These are phyloP conservation scores for Plutella xylostella DNA, from an alignment of 2,888 invertebrate species.

Conservation along the genomic window DNA sequence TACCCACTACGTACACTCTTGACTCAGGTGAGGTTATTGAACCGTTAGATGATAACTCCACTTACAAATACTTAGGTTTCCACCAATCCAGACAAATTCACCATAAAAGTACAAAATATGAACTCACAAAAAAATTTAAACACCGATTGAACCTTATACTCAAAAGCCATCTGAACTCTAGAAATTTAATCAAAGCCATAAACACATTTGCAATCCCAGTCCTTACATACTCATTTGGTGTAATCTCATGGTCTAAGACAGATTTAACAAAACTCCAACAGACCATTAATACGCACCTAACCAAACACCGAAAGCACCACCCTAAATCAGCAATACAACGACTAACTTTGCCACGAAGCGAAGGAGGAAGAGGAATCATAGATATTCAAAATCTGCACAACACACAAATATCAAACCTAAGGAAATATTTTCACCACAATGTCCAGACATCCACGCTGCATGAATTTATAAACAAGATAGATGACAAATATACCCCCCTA, in stretches of 20 bases:
- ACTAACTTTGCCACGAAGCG: constrained; percentile 13
- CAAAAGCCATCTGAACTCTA: constrained; percentile 12
- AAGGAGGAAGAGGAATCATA: constrained; percentile 15
- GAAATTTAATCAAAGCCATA: constrained; percentile 15
- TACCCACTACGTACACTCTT: constrained; percentile 11
- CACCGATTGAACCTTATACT: constrained; percentile 11
- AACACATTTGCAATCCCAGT: constrained; percentile 19
- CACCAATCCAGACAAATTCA: constrained; percentile 12
- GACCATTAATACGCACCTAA: constrained; percentile 12
- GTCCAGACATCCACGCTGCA: neutral
- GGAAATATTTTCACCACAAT: neutral
- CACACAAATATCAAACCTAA: neutral
- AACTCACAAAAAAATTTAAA: constrained; percentile 9
- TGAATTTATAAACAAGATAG: neutral
- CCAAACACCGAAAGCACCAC: constrained; percentile 18
- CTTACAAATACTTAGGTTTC: constrained; percentile 17
- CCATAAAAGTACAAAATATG: constrained; percentile 11
- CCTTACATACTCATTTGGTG: constrained; percentile 20
- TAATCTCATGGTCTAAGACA: constrained; percentile 17
- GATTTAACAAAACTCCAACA: constrained; percentile 16
- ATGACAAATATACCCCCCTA: neutral
- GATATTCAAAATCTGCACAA: neutral
- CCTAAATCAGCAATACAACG: constrained; percentile 16
- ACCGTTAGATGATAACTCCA: no score
- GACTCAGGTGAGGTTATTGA: no score